Base-by-base conservation (phyloP, 2,888 invertebrate species). In the Synanthedon vespiformis region DNA sequence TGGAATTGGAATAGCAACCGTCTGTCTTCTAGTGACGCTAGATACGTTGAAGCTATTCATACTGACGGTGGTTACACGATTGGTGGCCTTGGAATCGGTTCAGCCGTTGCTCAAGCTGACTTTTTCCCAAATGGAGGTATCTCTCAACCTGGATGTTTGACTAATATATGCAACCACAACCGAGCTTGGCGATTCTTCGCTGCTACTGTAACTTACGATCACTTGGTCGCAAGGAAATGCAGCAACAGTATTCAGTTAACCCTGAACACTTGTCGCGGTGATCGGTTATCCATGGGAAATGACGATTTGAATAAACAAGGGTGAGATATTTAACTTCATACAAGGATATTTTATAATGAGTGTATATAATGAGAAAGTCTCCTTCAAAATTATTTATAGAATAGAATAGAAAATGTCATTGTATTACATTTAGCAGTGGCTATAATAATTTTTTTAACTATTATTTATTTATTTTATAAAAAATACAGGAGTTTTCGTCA, bases 61-160 rank as follows among this genome's bases (percentile, higher is more conserved):
- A 58, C 58, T 14, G 58, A 58, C 22, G 58, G 58, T 4, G 57
- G 82, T 11, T 80, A 89, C 2, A 72, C 72, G 65, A 73, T 62
- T 61, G 79, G 22, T 59, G 89, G 67, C 74, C 84, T 61, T 68
- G 90, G 64, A 62, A 89, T 81, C 40, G 89, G 89, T 0, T 65
- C 72, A 2, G 66, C 81, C 5, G 70, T 90, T 3, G 90, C 82
- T 0, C 72, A 89, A 53, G 89, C 72, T 6, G 90, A 90, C 64
- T 90, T 90, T 69, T 90, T 85, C 77, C 88, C 89, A n/a, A 90
- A 90, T 56, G 80, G 84, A 48, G 90, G 90, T 2, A 65, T 52
- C 34, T 60, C 60, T 12, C 77, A 80, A 54, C 77, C 78, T 3
- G 75, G 72, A 0, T 80, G 78, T 41, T 2, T 58, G 2, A 67